Conservation (phyloP, 1,140 invertebrate species). For the Zaprionus ghesquierei region DNA sequence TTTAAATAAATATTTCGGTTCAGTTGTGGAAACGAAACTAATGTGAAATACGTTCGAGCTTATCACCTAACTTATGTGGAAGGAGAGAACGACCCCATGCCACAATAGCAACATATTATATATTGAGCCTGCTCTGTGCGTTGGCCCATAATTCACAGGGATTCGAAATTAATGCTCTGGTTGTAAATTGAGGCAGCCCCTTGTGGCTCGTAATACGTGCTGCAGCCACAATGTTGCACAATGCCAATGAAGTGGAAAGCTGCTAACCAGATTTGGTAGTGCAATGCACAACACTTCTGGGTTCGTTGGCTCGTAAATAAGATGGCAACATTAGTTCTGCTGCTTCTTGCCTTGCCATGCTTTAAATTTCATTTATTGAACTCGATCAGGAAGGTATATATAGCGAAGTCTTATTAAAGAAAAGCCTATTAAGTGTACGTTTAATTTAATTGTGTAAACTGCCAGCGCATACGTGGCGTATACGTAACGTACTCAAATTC, state of each 20-base stretch:
- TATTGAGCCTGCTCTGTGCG: not conserved
- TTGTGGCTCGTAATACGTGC: conserved; percentile 1
- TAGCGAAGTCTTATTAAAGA: too few species aligned
- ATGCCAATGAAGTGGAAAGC: conserved; percentile 7
- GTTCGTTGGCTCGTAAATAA: conserved; percentile 5
- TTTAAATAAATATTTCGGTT: not conserved
- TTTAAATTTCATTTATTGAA: too few species aligned
- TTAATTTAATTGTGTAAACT: not conserved
- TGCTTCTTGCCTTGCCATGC: not conserved
- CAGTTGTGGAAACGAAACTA: too few species aligned
- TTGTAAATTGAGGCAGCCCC: conserved; percentile 30
- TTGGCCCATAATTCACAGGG: conserved; percentile 1
- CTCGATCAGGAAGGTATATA: too few species aligned
- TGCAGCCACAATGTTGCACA: conserved; percentile 29
- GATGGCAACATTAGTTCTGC: not conserved
- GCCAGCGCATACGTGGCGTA: conserved; percentile 3
- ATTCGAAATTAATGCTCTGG: conserved; percentile 29
- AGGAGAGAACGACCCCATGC: not conserved
- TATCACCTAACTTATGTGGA: not conserved
- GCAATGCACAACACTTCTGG: not conserved
- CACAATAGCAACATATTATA: not conserved
- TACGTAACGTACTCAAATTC: conserved; percentile 7
- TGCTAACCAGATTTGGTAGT: conserved; percentile 11
- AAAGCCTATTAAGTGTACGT: not conserved
- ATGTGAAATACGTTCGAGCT: not conserved